Evolutionary conservation across 2,888 invertebrate species (phyloP), one percentile per base, ranked within the genome.

Genomic region (Hypsopygia costalis): DNA sequence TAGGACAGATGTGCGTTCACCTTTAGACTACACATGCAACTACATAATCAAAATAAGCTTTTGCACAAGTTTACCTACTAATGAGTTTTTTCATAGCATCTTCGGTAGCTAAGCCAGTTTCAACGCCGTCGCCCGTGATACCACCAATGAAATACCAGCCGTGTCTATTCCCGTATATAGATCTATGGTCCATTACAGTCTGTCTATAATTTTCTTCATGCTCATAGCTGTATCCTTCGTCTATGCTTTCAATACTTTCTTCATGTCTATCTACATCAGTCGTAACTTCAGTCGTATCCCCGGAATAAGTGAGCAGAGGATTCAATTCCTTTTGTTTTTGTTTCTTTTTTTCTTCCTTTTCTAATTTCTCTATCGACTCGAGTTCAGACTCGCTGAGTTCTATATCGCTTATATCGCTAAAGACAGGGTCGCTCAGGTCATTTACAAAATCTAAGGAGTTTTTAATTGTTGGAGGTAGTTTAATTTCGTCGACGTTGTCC

Each of bases 101-200:
- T 51, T 90, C 89, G 65, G 94, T 93, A 9, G 95, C 94, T 47
- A 90, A 78, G 42, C 89, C 89, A 6, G 92, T 90, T 65, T 92
- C 92, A 8, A 85, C 67, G 38, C 93, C 92, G 59, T 91, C 91
- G 11, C 96, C 95, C 47, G 93, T 92, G 42, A 96, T 91, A 27
- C 95, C 95, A 11, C 95, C 94, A 39, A 96, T 92, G 92, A 95
- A 96, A 74, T 93, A 91, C 96, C 96, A 97, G 32, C 96, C 96
- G 46, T 92, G 92, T 62, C 89, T 90, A 76, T 94, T 94, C 34
- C 90, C 91, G 45, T 91, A 91, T 46, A 92, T 91, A 57, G 89
- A 87, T 43, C 93, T 90, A 52, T 88, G 89, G 65, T 93, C 93
- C 22, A 90, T 76, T 36, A 93, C 89, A 11, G 91, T 90, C 54